phyloP scores from a whole-genome alignment of 2,113 vertebrate species.

The Semicossyphus pulcher region DNA sequence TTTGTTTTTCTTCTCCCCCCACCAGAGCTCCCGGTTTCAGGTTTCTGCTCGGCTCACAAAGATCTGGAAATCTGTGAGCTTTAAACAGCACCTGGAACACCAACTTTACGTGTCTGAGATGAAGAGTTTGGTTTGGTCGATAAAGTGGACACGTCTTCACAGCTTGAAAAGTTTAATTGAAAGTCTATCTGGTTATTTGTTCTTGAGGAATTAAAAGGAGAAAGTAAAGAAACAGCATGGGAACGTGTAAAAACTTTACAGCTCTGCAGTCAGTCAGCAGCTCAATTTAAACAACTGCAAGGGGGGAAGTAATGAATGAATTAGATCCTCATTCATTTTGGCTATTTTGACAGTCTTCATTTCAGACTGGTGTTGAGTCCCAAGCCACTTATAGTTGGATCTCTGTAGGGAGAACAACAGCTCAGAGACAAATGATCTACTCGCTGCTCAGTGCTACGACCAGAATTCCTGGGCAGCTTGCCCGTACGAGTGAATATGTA shows the following conservation, averaged over 20 bases:
- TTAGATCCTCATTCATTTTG: constrained; percentile 16
- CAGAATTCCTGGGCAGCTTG: constrained; percentile 46
- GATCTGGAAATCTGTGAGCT: constrained; percentile 46
- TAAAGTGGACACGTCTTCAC: not conserved
- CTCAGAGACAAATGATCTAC: constrained; percentile 56
- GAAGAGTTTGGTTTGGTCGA: constrained; percentile 22
- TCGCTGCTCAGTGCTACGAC: constrained; percentile 22
- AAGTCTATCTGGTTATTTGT: not conserved
- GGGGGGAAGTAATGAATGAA: constrained; percentile 18
- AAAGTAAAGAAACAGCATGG: not conserved
- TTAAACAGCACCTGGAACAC: constrained; percentile 42
- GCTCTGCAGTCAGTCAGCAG: not conserved
- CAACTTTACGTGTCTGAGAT: constrained; percentile 7
- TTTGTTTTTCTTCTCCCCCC: constrained; percentile 63
- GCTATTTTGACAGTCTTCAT: constrained; percentile 20
- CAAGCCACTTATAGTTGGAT: constrained; percentile 34
- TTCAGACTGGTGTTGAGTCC: constrained; percentile 33
- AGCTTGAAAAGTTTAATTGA: too few species aligned
- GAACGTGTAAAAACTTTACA: constrained; percentile 1
- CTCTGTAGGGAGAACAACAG: constrained; percentile 49
- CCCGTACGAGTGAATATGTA: constrained; percentile 47
- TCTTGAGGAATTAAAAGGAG: not conserved
- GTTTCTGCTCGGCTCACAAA: constrained; percentile 53
- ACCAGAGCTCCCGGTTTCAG: constrained; percentile 43
- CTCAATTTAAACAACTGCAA: not conserved